Base-by-base conservation (phyloP, 1,140 invertebrate genomes). In the Pseudoatta argentina region DNA sequence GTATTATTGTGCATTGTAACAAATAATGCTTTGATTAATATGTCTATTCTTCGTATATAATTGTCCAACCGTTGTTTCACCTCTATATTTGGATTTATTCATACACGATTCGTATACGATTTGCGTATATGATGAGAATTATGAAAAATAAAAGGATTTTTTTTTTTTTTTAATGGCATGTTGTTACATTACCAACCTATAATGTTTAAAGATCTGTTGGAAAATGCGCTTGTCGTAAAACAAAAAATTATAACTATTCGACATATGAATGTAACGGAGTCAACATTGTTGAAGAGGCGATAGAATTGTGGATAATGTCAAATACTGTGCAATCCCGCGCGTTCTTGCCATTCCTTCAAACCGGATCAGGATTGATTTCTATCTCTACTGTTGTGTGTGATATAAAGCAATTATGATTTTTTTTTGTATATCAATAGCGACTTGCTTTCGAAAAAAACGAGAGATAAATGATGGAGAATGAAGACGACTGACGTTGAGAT, bases 1-100 rank as follows among this genome's bases (percentile, higher is more conserved):
- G 34, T 34, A 73, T 73, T 73, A 75, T 61, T 75, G 55, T 61
- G 48, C 10, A 44, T 44, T 44, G 39, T 44, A 75, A 75, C 69
- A 44, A 51, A 75, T 83, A 83, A 83, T 83, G 14, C 79, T 61
- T 83, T 83, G 79, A 83, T 83, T 83, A 83, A 83, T 83, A 83
- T 61, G 14, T 73, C 69, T 75, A 61, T 83, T 83, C 69, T 61
- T 75, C 39, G 55, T 12, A 57, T 39, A 67, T 61, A 55, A 83
- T 83, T 75, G 57, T 75, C 79, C 24, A 18, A 24, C 24, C 44
- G 24, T 75, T 48, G 69, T 73, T 82, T 21, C 24, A 61, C 8
- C 18, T 61, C 59, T 30, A 63, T 14, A 75, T 83, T 75, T 24
- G 39, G 12, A 83, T 83, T 83, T 83, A 73, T 73, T 27, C 39